phyloP scores from a whole-genome alignment of 2,888 invertebrate genomes.

The Epirrhoe tristata region DNA sequence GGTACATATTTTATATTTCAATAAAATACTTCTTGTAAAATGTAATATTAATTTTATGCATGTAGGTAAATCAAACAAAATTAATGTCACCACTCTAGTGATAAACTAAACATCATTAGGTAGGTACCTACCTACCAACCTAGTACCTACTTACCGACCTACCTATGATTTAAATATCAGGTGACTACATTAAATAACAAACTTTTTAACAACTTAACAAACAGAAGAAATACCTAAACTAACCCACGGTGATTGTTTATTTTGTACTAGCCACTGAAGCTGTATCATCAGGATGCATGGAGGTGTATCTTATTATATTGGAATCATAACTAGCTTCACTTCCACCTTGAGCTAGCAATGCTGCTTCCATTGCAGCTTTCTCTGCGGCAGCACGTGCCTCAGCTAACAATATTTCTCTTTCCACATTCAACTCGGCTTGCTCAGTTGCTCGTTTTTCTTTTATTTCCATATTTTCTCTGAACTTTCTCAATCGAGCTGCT shows the following conservation, averaged over 20 bases:
- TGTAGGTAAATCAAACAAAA: too few relatives aligned
- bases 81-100: neutral
- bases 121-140: neutral
- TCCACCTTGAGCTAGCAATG: conserved; percentile 62
- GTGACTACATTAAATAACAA: neutral
- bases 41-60: too few relatives aligned
- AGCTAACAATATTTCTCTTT: conserved; percentile 66
- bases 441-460: conserved; percentile 65
- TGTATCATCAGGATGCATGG: conserved; percentile 54
- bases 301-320: conserved; percentile 65
- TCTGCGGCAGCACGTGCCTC: conserved; percentile 70
- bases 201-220: neutral
- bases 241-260: conserved; percentile 31
- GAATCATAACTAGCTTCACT: conserved; percentile 78
- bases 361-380: conserved; percentile 64
- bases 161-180: too few relatives aligned
- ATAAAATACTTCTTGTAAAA: neutral
- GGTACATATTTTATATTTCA: too few relatives aligned
- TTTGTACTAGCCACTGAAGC: conserved; percentile 54
- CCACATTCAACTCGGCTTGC: conserved; percentile 63
- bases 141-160: too few relatives aligned
- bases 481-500: conserved; percentile 65
- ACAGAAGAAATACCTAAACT: neutral
- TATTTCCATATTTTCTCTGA: conserved; percentile 70
- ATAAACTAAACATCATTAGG: neutral